Evolutionary conservation across 2,888 invertebrate genomes (phyloP).

Genomic region (Acanthosepion esculentum): DNA sequence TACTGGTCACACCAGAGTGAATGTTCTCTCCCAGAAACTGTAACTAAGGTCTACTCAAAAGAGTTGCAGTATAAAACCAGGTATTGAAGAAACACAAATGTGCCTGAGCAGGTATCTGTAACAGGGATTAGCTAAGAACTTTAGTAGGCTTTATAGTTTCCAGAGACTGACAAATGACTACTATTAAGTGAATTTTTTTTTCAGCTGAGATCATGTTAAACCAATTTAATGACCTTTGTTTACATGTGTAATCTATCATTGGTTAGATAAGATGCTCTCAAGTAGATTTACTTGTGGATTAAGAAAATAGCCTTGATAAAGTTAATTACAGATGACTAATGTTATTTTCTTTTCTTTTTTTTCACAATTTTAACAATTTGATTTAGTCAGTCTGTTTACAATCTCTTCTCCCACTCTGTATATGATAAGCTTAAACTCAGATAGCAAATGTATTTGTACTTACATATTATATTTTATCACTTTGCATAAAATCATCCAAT

Average conservation of each 20-base stretch:
- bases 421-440: neutral
- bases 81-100: no score
- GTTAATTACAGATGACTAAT: neutral
- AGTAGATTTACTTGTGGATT: neutral
- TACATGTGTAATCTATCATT: neutral
- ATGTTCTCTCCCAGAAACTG: no score
- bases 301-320: slow-evolving; percentile 7
- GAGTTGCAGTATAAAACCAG: no score
- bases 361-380: neutral
- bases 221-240: neutral
- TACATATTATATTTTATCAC: neutral
- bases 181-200: no score
- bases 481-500: neutral
- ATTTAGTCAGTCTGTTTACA: neutral
- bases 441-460: neutral
- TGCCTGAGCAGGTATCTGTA: no score
- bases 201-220: no score
- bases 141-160: no score
- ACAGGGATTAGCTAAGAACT: no score
- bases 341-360: neutral
- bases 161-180: no score
- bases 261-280: neutral
- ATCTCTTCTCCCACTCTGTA: neutral
- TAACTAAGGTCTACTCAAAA: no score
- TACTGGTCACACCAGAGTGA: no score